Conservation (phyloP, 2,113 vertebrate species). For the Heterotis niloticus region DNA sequence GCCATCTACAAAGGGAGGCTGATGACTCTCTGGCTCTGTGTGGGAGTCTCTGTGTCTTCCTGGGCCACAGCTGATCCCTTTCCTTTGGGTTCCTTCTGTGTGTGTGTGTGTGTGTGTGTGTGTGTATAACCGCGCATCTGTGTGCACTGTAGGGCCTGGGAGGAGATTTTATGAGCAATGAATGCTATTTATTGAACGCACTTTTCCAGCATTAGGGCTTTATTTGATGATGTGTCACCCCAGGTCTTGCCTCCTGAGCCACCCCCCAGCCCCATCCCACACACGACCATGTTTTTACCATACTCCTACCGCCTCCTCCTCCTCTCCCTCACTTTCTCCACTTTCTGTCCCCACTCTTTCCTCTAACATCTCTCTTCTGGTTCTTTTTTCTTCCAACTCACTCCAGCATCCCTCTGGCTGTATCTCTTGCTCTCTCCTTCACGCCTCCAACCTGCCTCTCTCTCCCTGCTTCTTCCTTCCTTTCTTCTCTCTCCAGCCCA, state of each 20-base stretch:
- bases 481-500: conserved; percentile 31
- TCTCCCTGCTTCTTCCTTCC: conserved; percentile 20
- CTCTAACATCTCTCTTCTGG: conserved; percentile 5
- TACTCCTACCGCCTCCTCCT: background rate
- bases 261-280: background rate
- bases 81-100: conserved; percentile 15
- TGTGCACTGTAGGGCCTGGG: background rate
- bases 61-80: background rate
- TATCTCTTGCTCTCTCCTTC: conserved; percentile 2
- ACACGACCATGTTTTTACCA: background rate
- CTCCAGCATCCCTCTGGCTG: conserved; percentile 21
- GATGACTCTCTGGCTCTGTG: background rate
- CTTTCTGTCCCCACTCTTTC: background rate
- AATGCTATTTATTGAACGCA: background rate
- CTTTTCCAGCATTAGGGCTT: background rate
- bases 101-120: conserved; percentile 12
- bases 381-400: conserved; percentile 28
- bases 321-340: background rate
- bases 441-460: background rate
- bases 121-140: background rate
- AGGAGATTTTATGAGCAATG: background rate
- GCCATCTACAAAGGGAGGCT: background rate
- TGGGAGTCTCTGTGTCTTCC: conserved; percentile 3
- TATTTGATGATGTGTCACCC: conserved; percentile 7
- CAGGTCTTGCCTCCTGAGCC: background rate